Base-by-base conservation (phyloP, 1,140 invertebrate species). In the Bombus cullumanus region DNA sequence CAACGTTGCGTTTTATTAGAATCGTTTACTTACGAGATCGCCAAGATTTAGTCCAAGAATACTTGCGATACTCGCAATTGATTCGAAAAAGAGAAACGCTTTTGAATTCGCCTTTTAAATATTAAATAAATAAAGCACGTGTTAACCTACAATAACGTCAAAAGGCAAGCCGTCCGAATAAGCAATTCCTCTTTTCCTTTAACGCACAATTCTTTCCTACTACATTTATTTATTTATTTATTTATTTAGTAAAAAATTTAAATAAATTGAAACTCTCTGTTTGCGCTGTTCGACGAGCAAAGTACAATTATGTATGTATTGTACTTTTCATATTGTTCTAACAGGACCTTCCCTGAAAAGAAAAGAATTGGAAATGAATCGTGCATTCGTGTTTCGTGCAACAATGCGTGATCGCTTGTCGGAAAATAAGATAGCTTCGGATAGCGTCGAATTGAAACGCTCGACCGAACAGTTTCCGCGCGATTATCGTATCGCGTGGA, bases 1-100 rank as follows among this genome's bases (percentile, higher is more conserved):
- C 80, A 81, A 43, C 80, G 5, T 43, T 62, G 69, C 47, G n/a
- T 81, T 73, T 73, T 43, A 53, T 71, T 34, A 28, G 3, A 12
- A 41, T 13, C 4, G 78, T 47, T 68, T 68, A 43, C 37, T 78
- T 34, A 43, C 12, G 39, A 34, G 18, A 68, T 68, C 1, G 18
- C 66, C 66, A 66, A 66, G 13, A 31, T 31, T 66, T 31, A 15
- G n/a, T 31, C 0, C 2, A 18, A 66, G 13, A 18, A 66, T 66
- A 31, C 1, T 34, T 18, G 18, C 47, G 59, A n/a, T 62, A 5
- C 28, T 18, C 2, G 13, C 13, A 1, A 31, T 15, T 31, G n/a
- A 62, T n/a, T 62, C 12, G 59, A 13, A 62, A n/a, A n/a, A 62
- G 12, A n/a, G 59, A 5, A n/a, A n/a, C 59, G 59, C 28, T 62